These are phyloP conservation scores for Diadegma fenestrale DNA, from an alignment of 2,888 invertebrate genomes.

Conservation along the genomic window DNA sequence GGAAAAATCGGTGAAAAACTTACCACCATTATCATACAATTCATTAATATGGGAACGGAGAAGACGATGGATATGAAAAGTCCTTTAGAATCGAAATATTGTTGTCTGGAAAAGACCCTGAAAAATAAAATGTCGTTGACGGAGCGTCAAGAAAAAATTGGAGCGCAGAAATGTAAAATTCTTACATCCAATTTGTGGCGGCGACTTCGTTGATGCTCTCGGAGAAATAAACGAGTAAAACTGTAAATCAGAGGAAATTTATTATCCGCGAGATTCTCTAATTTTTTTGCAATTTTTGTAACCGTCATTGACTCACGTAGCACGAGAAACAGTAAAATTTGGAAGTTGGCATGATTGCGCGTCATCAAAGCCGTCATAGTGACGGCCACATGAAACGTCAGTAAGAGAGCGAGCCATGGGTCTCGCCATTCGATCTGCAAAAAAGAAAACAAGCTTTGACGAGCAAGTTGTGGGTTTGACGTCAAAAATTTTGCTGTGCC, in stretches of 20 bases:
- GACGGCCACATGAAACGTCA: conserved; percentile 91
- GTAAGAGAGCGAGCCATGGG: conserved; percentile 93
- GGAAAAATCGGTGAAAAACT: conserved; percentile 84
- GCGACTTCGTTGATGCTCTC: conserved; percentile 96
- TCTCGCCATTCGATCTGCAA: conserved; percentile 94
- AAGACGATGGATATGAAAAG: conserved; percentile 97
- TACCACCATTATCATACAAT: conserved; percentile 97
- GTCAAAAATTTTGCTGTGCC: background rate
- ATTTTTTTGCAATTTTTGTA: background rate
- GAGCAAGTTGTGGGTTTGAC: background rate
- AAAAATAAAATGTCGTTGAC: conserved; percentile 53
- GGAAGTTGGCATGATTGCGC: conserved; percentile 94
- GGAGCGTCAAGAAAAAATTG: background rate
- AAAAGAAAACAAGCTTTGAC: background rate
- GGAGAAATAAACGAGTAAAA: conserved; percentile 94
- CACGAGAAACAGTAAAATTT: conserved; percentile 92
- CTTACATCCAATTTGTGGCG: conserved; percentile 92
- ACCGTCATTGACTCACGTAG: conserved; percentile 88
- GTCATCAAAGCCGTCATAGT: conserved; percentile 93
- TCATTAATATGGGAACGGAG: conserved; percentile 96
- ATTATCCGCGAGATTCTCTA: background rate
- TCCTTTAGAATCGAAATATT: conserved; percentile 97
- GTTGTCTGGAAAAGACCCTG: conserved; percentile 93
- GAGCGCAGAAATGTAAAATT: conserved; percentile 40
- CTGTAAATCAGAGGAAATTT: conserved; percentile 86